Evolutionary conservation across 2,888 invertebrate species (phyloP), one percentile per base, ranked within the genome.

Genomic region (Agrilus cyanescens): DNA sequence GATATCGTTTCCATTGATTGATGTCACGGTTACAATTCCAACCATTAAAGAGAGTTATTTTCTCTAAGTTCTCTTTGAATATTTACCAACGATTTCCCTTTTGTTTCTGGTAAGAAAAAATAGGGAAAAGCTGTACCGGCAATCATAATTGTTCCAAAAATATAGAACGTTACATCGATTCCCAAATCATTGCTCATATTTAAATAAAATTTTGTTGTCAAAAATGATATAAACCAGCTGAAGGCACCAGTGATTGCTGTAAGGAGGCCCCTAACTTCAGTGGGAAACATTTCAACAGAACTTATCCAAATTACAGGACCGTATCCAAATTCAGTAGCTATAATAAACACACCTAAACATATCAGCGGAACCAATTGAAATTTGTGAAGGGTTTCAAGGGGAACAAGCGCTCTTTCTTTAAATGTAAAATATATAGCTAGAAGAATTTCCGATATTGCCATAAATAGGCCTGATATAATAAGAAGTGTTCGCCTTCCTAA

Each of bases 271-370:
- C 85, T 86, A 45, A 87, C 82, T 53, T 86, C 80, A 2, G 82
- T 72, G 38, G 85, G 74, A 61, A 91, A 84, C 8, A 91, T 69
- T 62, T 91, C 91, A 3, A 87, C 77, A 63, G 82, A 72, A 72
- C 85, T 83, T 72, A 89, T 75, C 86, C 86, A 87, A 0, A 90
- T 89, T 33, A 91, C 84, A 0, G 90, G 90, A 0, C 90, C 90
- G 54, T 81, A 83, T 37, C 89, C 89, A 37, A 88, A 57, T 0
- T 86, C 85, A 67, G 89, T 90, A 30, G 84, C 76, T 14, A 85
- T 64, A 13, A 89, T 81, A 63, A 86, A 91, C 3, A 85, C 49
- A 33, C 85, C 82, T 14, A 90, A 63, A 25, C 82, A 76, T 2
- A 78, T 54, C 4, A 91, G 65, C 0, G 90, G 88, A 42, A 90